phyloP scores from a whole-genome alignment of 2,113 vertebrate species.

The Nibea albiflora region DNA sequence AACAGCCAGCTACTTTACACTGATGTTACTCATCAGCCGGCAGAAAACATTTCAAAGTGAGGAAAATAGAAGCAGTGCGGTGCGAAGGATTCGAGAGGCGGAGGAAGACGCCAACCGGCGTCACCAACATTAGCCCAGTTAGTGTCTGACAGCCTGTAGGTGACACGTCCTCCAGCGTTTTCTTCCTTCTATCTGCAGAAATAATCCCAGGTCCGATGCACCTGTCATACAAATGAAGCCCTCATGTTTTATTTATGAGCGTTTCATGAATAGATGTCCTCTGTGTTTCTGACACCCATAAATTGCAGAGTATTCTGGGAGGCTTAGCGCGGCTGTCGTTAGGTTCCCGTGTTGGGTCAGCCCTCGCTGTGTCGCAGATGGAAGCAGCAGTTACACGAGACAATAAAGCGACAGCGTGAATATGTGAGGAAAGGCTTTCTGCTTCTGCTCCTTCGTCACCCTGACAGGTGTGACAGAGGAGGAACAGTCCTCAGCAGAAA shows the following conservation, averaged over 20 bases:
- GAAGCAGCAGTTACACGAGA: neutral
- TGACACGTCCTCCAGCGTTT: conserved; percentile 42
- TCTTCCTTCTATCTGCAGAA: conserved; percentile 55
- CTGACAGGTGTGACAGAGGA: conserved; percentile 52
- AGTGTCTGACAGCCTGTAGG: conserved; percentile 38
- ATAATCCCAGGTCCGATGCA: conserved; percentile 71
- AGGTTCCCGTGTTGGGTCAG: conserved; percentile 18
- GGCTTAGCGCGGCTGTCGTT: neutral
- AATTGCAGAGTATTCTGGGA: conserved; percentile 56
- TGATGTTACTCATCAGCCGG: conserved; percentile 21
- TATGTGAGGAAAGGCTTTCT: neutral
- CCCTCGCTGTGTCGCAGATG: neutral
- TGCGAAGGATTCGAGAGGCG: conserved; percentile 2
- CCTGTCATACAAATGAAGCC: conserved; percentile 67
- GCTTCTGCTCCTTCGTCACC: conserved; percentile 46
- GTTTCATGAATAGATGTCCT: conserved; percentile 71
- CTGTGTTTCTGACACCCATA: conserved; percentile 62
- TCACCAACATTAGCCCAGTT: conserved; percentile 45
- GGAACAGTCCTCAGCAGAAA: conserved; percentile 33
- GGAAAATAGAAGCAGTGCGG: neutral
- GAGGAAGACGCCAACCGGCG: conserved; percentile 23
- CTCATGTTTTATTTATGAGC: conserved; percentile 77
- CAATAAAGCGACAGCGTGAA: conserved; percentile 20
- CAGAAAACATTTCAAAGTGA: conserved; percentile 13
- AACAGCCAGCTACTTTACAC: conserved; percentile 20